Base-by-base conservation (phyloP, 1,140 invertebrate species). In the Lethocerus indicus region DNA sequence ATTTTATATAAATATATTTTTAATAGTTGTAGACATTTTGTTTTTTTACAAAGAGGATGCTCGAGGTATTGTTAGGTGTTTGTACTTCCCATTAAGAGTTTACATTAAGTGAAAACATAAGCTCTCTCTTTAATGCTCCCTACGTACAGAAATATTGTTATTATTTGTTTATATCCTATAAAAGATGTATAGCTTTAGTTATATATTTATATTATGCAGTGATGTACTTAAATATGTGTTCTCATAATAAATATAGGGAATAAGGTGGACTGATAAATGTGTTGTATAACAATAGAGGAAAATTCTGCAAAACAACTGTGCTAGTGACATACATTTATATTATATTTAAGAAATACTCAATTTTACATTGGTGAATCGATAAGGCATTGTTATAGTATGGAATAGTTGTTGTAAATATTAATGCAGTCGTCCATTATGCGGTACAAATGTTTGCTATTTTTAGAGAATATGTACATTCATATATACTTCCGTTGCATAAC, bases 381-480 rank as follows among this genome's bases (percentile, higher is more conserved):
- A n/a, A 7, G 7, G 7, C 7, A 6, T 9, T 28, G 24, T n/a
- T 28, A 29, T 16, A 46, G 9, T 12, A 9, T 27, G 27, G 12
- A 32, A 32, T 32, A 44, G 18, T 27, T 44, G 42, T 44, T 44
- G 42, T 44, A 44, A 42, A 42, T 39, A 39, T 42, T 18, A 36
- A 49, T 37, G 20, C 37, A 49, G 35, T 49, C 37, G 48, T 49
- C 48, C 40, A 42, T 29, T 48, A 21, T 48, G 36, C 28, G 47
- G 26, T 37, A 40, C 37, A 48, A 29, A 42, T 16, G 27, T 24
- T 14, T 28, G 35, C 37, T 49, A 42, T 24, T 13, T 29, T 42
- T 49, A 39, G 23, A 49, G 27, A 1, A 6, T 49, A 27, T 16
- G 47, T 27, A 39, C 36, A 16, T 49, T n/a, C 12, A 20, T 41